Evolutionary conservation across 2,797 vertebrate genomes (phyloP).

Genomic region (Lerista edwardsae): DNA sequence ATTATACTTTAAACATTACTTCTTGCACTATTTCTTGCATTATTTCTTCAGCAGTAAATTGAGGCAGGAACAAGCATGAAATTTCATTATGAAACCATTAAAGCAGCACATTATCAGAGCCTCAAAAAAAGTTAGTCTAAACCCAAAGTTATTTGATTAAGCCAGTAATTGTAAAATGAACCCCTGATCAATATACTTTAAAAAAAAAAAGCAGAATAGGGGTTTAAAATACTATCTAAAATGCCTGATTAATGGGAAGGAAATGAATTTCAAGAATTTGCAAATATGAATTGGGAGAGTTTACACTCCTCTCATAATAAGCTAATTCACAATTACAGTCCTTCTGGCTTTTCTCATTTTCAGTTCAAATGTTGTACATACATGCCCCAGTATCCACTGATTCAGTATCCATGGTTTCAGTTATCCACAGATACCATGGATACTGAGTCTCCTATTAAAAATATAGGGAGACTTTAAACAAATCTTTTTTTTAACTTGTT

Average conservation of each 20-base stretch:
- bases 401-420: not conserved
- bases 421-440: too few species aligned
- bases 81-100: constrained; percentile 34
- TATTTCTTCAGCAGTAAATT: constrained; percentile 30
- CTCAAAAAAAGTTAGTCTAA: not conserved
- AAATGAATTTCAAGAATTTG: not conserved
- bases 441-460: too few species aligned
- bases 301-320: not conserved
- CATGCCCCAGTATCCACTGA: too few species aligned
- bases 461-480: too few species aligned
- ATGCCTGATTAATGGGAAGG: not conserved
- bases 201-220: not conserved
- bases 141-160: not conserved
- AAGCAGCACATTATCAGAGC: not conserved
- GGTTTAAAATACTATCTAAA: not conserved
- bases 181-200: not conserved
- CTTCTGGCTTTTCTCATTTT: not conserved
- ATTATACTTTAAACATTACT: constrained; percentile 45
- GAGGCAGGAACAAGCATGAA: constrained; percentile 24
- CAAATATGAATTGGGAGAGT: not conserved
- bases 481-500: too few species aligned
- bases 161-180: not conserved
- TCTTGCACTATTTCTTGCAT: too few species aligned
- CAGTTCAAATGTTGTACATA: not conserved
- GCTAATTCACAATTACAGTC: not conserved